Percentiles rank a stretch among this genome's conserved stretches.
These are phyloP conservation scores for Pimephales promelas DNA, from an alignment of 2,113 vertebrate genomes.

Conservation along the genomic window DNA sequence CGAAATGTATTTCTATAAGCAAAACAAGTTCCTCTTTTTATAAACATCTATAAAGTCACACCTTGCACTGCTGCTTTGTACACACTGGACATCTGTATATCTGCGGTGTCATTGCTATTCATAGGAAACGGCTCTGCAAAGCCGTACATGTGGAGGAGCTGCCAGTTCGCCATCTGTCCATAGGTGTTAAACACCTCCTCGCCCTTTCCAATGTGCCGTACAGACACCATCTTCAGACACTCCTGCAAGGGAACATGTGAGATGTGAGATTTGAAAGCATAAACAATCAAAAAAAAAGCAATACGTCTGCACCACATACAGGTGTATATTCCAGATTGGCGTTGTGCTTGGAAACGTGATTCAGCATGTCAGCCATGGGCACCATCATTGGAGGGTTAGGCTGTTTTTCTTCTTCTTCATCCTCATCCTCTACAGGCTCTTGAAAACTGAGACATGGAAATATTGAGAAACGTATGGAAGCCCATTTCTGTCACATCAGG, in stretches of 20 bases:
- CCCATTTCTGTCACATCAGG: no score
- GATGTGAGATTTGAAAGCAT: neutral
- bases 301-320: slow-evolving; percentile 70
- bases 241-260: slow-evolving; percentile 70
- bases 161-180: slow-evolving; percentile 94
- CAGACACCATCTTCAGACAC: slow-evolving; percentile 85
- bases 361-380: slow-evolving; percentile 93
- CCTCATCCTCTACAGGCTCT: slow-evolving; percentile 84
- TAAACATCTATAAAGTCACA: slow-evolving; percentile 58
- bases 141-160: slow-evolving; percentile 96
- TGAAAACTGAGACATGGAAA: slow-evolving; percentile 82
- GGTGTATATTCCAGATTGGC: slow-evolving; percentile 87
- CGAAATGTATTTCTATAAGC: no score
- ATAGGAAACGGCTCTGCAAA: slow-evolving; percentile 83
- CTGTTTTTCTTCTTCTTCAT: slow-evolving; percentile 78
- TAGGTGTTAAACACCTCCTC: slow-evolving; percentile 96
- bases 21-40: neutral
- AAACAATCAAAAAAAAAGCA: neutral
- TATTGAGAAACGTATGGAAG: neutral
- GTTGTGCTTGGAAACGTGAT: slow-evolving; percentile 89
- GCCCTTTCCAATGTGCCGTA: slow-evolving; percentile 75
- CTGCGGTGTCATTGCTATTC: slow-evolving; percentile 86
- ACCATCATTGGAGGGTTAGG: slow-evolving; percentile 92
- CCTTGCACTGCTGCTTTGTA: slow-evolving; percentile 78
- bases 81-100: slow-evolving; percentile 83